Percentiles rank a stretch among this genome's conserved stretches.
Evolutionary conservation across 2,797 vertebrate genomes (phyloP).

Genomic region (Coluber constrictor): DNA sequence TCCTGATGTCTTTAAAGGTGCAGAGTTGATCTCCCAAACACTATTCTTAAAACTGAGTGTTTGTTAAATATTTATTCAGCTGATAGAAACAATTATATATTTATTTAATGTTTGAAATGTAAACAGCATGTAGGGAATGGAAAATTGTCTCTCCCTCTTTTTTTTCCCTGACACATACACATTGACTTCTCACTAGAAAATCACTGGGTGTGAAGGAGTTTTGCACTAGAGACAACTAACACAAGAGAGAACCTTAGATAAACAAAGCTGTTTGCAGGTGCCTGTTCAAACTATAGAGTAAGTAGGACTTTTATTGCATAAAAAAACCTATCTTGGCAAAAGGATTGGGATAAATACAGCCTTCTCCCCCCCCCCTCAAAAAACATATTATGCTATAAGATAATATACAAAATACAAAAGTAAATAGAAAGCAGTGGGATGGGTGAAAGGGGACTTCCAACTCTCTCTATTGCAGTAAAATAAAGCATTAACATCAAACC

Average conservation of each 20-base stretch:
- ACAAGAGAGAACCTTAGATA: slow-evolving; percentile 20
- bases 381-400: too few species aligned
- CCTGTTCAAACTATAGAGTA: slow-evolving; percentile 2
- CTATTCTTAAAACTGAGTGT: slow-evolving; percentile 63
- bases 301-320: neutral
- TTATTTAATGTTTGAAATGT: slow-evolving; percentile 78
- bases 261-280: slow-evolving; percentile 17
- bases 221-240: slow-evolving; percentile 5
- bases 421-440: too few species aligned
- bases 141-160: slow-evolving; percentile 47
- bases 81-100: slow-evolving; percentile 76
- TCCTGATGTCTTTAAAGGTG: slow-evolving; percentile 59
- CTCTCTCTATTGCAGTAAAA: too few species aligned
- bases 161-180: slow-evolving; percentile 21
- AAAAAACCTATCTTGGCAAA: neutral
- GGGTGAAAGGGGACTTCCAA: too few species aligned
- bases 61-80: slow-evolving; percentile 77
- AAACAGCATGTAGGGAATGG: slow-evolving; percentile 72
- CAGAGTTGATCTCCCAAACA: slow-evolving; percentile 67
- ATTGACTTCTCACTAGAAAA: slow-evolving; percentile 49
- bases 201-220: slow-evolving; percentile 18
- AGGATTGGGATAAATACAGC: neutral
- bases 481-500: too few species aligned
- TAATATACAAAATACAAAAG: too few species aligned
- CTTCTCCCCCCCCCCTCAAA: rapidly evolving